Conservation (phyloP, 1,140 invertebrate species). For the Platyscapa corneri region DNA sequence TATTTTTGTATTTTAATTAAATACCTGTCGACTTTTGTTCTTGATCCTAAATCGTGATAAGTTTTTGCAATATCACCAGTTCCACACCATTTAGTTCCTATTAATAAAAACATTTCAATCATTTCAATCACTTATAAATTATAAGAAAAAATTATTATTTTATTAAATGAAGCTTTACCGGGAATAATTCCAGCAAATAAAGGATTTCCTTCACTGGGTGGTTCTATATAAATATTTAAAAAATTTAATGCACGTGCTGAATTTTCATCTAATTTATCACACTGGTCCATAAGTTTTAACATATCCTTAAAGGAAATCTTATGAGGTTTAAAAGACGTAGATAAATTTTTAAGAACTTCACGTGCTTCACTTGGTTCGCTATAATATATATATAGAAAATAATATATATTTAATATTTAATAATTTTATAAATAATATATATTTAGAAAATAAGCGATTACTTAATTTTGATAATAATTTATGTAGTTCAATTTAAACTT, state of each 20-base stretch:
- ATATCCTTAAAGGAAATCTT: slow-evolving; percentile 82
- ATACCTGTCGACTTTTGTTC: slow-evolving; percentile 81
- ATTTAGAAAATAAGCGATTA: too few species aligned
- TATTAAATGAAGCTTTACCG: slow-evolving; percentile 72
- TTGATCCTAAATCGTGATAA: slow-evolving; percentile 86
- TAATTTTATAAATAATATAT: too few species aligned
- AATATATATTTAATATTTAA: too few species aligned
- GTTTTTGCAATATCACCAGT: slow-evolving; percentile 87
- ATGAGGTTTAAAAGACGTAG: slow-evolving; percentile 76
- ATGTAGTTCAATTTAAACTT: too few species aligned
- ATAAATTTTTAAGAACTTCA: slow-evolving; percentile 77
- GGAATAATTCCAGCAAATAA: slow-evolving; percentile 84
- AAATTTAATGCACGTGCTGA: neutral
- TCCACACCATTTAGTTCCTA: slow-evolving; percentile 93
- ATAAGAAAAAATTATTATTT: neutral
- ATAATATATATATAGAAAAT: slow-evolving; percentile 23
- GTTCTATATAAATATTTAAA: neutral
- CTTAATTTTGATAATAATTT: too few species aligned
- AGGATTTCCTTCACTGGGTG: slow-evolving; percentile 36
- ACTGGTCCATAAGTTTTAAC: slow-evolving; percentile 84
- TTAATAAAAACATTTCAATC: slow-evolving; percentile 43
- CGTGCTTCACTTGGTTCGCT: slow-evolving; percentile 81
- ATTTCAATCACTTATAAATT: neutral
- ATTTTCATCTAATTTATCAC: slow-evolving; percentile 76
- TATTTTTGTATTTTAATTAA: neutral